A percentile compares a stretch with the other conserved stretches of the same genome.
These are phyloP conservation scores for Fringilla coelebs DNA, from an alignment of 2,797 vertebrate species.

Conservation along the genomic window DNA sequence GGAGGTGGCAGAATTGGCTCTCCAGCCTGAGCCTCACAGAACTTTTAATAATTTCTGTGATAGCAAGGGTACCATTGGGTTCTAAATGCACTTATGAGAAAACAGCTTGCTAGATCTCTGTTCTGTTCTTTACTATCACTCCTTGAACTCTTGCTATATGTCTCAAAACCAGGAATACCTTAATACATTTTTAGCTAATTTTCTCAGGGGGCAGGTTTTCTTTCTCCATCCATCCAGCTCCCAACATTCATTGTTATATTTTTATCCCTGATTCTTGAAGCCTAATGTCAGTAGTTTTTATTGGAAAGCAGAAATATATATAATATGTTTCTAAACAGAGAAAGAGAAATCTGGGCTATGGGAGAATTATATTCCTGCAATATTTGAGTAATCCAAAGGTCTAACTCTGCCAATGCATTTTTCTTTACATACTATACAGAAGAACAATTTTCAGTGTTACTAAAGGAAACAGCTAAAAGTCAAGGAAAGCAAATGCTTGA, in stretches of 20 bases:
- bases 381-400: not conserved
- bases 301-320: not conserved
- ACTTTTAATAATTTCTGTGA: not conserved
- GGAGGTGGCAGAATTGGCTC: not conserved
- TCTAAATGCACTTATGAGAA: not conserved
- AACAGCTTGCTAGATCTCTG: not conserved
- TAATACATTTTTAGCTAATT: not conserved
- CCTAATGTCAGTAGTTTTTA: not conserved
- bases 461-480: not conserved
- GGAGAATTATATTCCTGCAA: not conserved
- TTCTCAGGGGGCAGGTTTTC: not conserved
- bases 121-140: not conserved
- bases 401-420: not conserved
- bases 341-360: not conserved
- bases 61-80: not conserved
- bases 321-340: not conserved
- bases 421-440: not conserved
- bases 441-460: not conserved
- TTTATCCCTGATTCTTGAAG: not conserved
- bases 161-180: not conserved
- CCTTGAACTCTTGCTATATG: not conserved
- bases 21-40: not conserved
- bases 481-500: not conserved
- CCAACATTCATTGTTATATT: not conserved
- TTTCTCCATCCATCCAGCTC: not conserved